Base-by-base conservation (phyloP, 2,888 invertebrate genomes). In the Drymonia ruficornis region DNA sequence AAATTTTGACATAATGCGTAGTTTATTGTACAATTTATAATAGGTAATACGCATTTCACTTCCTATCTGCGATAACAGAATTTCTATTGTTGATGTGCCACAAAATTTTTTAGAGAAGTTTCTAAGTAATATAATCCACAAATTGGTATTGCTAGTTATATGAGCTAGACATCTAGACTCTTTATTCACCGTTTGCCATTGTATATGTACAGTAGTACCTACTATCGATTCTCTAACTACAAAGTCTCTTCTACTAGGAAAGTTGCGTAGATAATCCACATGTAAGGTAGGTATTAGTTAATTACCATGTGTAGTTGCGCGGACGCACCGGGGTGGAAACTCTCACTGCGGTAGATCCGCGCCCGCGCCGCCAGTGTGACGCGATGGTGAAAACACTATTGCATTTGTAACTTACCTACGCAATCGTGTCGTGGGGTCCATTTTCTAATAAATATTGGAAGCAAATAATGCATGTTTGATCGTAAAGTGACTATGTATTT, bases 311-410 rank as follows among this genome's bases (percentile, higher is more conserved):
- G 62, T 68, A 67, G 70, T 80, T 77, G 40, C 71, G 73, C 57
- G 18, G 69, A 76, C 62, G 81, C 86, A 84, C 72, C 81, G 75
- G 73, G 68, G 67, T 72, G 84, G 83, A 87, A 88, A 89, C 83
- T 80, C 83, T 78, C 74, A 71, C 76, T 69, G 67, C 34, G 28
- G 19, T 28, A 28, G 45, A 45, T 45, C 15, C 11, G 19, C 36
- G 15, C 12, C 74, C 62, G 72, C 61, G n/a, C n/a, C n/a, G n/a
- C 7, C 74, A 64, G 72, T 75, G 74, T 70, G 65, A 72, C 62
- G 64, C 68, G 72, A 80, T 78, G 80, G 86, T 83, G 86, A 87
- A 87, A 87, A 84, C 76, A 68, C 72, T 78, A 80, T 79, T 76
- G 72, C 68, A 56, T 67, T 63, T 61, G 57, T 67, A 50, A 58